Conservation (phyloP, 2,113 vertebrate genomes). For the Paratilapia polleni region DNA sequence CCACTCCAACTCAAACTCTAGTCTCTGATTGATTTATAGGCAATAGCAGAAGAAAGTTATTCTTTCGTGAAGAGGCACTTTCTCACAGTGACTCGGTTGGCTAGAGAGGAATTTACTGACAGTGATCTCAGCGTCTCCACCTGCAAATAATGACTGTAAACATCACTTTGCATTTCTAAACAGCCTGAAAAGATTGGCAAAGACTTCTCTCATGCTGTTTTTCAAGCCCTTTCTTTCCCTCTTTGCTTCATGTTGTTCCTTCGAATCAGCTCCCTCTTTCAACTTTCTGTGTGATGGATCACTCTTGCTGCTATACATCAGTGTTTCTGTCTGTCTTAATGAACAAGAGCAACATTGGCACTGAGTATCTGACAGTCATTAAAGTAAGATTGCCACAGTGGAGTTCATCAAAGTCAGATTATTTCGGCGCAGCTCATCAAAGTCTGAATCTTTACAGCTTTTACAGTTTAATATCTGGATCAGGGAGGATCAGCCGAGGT, state of each 20-base stretch:
- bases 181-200: conserved; percentile 28
- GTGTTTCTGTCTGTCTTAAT: conserved; percentile 16
- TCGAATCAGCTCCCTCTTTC: conserved; percentile 10
- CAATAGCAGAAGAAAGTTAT: conserved; percentile 46
- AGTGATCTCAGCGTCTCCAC: conserved; percentile 52
- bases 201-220: conserved; percentile 19
- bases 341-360: conserved; percentile 17
- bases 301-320: neutral
- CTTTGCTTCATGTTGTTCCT: neutral
- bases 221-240: neutral
- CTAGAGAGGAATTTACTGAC: conserved; percentile 36
- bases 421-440: conserved; percentile 20
- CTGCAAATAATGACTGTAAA: conserved; percentile 68
- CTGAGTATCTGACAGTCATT: conserved; percentile 35
- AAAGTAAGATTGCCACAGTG: neutral
- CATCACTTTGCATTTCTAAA: conserved; percentile 62
- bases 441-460: conserved; percentile 43
- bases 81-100: conserved; percentile 13
- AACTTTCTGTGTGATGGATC: neutral
- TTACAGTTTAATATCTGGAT: conserved; percentile 32
- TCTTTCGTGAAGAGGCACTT: conserved; percentile 46
- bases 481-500: conserved; percentile 30
- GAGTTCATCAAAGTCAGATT: conserved; percentile 53
- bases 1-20: conserved; percentile 7
- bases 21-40: conserved; percentile 52